These are phyloP conservation scores for Coranthus polyacanthus DNA, from an alignment of 2,797 vertebrate genomes.

Conservation along the genomic window DNA sequence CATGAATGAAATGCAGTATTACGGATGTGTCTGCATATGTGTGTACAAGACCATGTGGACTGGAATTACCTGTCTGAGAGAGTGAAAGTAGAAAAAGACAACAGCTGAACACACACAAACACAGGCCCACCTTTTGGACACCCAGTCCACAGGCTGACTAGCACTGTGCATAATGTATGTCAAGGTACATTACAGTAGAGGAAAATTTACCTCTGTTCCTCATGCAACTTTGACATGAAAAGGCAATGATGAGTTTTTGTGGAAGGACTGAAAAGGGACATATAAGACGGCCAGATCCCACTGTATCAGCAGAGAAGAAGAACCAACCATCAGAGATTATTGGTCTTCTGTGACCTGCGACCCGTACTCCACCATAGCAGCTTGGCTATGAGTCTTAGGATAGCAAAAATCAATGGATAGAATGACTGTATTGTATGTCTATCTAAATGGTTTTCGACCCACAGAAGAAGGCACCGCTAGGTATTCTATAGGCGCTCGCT, in stretches of 20 bases:
- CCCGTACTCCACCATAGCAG: conserved; percentile 35
- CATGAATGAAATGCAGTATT: conserved; percentile 7
- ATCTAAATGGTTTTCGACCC: conserved; percentile 65
- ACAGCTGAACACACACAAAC: conserved; percentile 47
- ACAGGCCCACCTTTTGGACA: conserved; percentile 26
- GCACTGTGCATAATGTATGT: not conserved
- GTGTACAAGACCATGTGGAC: conserved; percentile 50
- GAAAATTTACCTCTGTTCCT: conserved; percentile 2
- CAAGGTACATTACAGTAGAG: not conserved
- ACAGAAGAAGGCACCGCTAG: not conserved
- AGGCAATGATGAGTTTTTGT: too few species aligned
- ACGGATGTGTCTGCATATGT: conserved; percentile 11
- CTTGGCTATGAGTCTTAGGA: conserved; percentile 43
- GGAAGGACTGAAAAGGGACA: not conserved
- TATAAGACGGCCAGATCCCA: not conserved
- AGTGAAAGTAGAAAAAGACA: conserved; percentile 44
- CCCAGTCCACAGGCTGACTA: not conserved
- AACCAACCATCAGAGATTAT: conserved; percentile 22
- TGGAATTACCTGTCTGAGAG: conserved; percentile 82
- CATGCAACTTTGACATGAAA: too few species aligned
- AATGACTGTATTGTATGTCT: conserved; percentile 65
- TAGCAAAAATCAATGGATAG: conserved; percentile 56
- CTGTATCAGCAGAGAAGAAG: not conserved
- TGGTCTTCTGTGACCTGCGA: conserved; percentile 41
- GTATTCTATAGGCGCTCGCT: conserved; percentile 32